These are phyloP conservation scores for Sebastes variabilis DNA, from an alignment of 2,797 vertebrate species.

Conservation along the genomic window DNA sequence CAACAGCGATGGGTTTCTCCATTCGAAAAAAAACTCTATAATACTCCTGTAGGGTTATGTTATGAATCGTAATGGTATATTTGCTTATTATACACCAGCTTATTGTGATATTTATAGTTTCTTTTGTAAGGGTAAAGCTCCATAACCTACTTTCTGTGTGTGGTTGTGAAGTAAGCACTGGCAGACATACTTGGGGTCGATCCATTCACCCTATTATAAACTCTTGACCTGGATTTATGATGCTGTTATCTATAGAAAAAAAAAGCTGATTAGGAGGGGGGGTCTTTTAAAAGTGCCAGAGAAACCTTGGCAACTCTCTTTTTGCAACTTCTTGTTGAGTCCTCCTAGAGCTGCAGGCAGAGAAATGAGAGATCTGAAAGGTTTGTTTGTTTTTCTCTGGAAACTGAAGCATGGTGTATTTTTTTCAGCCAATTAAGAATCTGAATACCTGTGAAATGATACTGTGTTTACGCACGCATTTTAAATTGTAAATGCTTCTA, in stretches of 20 bases:
- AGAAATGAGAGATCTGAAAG: constrained; percentile 63
- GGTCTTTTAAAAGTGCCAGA: constrained; percentile 22
- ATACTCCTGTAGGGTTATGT: background rate
- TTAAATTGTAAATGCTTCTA: background rate
- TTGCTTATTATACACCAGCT: background rate
- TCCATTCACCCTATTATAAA: constrained; percentile 39
- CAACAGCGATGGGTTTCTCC: background rate
- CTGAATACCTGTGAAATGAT: too few species aligned
- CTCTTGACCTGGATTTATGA: constrained; percentile 61
- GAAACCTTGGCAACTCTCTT: background rate
- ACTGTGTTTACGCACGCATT: background rate
- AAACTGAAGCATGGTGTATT: background rate
- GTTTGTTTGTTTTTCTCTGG: constrained; percentile 49
- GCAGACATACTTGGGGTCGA: constrained; percentile 4
- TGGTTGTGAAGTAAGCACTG: background rate
- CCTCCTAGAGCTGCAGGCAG: background rate
- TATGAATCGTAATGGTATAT: fast-evolving
- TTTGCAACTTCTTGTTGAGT: constrained; percentile 42
- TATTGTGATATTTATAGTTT: background rate
- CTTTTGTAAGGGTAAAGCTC: background rate
- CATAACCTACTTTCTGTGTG: background rate
- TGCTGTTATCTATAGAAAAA: constrained; percentile 45
- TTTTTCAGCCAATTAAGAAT: background rate
- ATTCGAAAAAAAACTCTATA: too few species aligned
- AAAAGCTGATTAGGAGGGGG: constrained; percentile 26